A percentile compares a stretch with the other conserved stretches of the same genome.
Conservation (phyloP, 2,113 vertebrate genomes). For the Hyperoodon ampullatus region DNA sequence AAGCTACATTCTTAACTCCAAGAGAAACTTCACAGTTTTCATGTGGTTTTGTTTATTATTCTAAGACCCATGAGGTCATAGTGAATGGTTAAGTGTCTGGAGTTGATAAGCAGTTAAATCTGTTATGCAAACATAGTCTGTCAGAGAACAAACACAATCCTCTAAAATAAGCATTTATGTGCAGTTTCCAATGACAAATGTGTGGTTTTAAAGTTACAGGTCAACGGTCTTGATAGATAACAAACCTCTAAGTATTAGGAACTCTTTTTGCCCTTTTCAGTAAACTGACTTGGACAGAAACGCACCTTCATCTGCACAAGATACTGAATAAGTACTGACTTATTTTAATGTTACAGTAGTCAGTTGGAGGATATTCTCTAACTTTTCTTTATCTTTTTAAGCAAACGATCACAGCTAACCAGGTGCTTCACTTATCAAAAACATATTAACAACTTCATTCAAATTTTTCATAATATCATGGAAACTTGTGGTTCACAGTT, state of each 20-base stretch:
- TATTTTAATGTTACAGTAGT: not conserved
- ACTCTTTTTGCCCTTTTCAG: not conserved
- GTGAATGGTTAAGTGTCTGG: not conserved
- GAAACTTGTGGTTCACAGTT: not conserved
- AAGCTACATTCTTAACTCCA: not conserved
- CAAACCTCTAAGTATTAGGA: not conserved
- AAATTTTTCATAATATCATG: not conserved
- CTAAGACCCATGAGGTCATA: not conserved
- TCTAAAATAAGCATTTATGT: not conserved
- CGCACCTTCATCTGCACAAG: not conserved
- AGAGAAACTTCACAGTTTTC: not conserved
- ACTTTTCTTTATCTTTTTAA: not conserved
- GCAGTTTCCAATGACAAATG: not conserved
- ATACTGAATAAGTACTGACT: not conserved
- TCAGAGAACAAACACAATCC: not conserved
- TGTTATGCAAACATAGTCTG: not conserved
- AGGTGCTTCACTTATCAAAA: not conserved
- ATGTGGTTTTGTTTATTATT: slow-evolving; percentile 36
- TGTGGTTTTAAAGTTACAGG: not conserved
- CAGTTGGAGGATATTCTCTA: not conserved
- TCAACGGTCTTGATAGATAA: not conserved
- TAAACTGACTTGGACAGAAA: not conserved
- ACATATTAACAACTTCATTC: not conserved
- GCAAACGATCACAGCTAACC: not conserved
- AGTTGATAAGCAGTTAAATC: not conserved